Conservation (phyloP, 2,888 invertebrate species). For the Desoria tigrina region DNA sequence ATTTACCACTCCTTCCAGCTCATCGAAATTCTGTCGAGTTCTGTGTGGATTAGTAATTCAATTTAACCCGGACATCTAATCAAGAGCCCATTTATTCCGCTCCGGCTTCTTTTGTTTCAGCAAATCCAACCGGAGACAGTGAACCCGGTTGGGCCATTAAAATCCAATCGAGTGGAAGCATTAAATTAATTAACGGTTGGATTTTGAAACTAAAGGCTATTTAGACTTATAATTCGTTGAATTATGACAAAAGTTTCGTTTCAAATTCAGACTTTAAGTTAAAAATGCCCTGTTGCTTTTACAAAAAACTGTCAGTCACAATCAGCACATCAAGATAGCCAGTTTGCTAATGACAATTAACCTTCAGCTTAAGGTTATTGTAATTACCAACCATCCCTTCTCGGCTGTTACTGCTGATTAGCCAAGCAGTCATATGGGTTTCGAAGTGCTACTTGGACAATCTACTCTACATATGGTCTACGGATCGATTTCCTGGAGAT, state of each 20-base stretch:
- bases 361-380: conserved; percentile 2
- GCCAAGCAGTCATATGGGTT: no score
- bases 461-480: no score
- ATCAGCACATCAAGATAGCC: no score
- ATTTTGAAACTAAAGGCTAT: conserved; percentile 9
- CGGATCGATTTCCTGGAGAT: no score
- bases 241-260: no score
- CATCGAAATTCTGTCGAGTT: no score
- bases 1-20: no score
- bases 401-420: conserved; percentile 6
- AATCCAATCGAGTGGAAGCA: conserved; percentile 35
- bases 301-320: no score
- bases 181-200: conserved; percentile 40
- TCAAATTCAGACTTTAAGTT: no score
- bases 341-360: conserved; percentile 2
- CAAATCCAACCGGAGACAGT: not conserved
- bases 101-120: conserved; percentile 28
- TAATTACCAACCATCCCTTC: conserved; percentile 11
- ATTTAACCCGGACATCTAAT: conserved; percentile 31
- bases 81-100: conserved; percentile 27
- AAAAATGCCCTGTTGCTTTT: no score
- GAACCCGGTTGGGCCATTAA: conserved; percentile 14
- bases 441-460: no score
- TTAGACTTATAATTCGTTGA: not conserved
- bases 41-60: no score